Percentiles rank a stretch among this genome's conserved stretches.
phyloP scores from a whole-genome alignment of 2,888 invertebrate genomes.

The Chelonus formosanus region DNA sequence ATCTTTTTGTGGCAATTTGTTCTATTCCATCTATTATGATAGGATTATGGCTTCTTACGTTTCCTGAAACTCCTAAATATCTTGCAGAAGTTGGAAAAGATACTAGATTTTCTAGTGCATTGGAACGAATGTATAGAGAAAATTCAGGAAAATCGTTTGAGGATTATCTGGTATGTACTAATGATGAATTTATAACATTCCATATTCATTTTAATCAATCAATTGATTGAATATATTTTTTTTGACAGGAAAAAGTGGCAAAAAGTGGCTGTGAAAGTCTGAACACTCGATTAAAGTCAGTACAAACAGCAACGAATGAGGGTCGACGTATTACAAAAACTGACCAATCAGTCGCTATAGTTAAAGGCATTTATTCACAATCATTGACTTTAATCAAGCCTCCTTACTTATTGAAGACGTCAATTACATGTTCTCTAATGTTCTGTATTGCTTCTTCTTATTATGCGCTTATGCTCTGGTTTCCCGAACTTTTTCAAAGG shows the following conservation, averaged over 20 bases:
- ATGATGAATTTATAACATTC: background rate
- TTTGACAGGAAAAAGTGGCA: slow-evolving; percentile 34
- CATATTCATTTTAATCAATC: background rate
- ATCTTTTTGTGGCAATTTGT: slow-evolving; percentile 78
- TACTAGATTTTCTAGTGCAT: slow-evolving; percentile 73
- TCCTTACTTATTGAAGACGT: slow-evolving; percentile 77
- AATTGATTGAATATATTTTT: background rate
- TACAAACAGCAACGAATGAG: slow-evolving; percentile 2
- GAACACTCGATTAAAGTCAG: slow-evolving; percentile 20
- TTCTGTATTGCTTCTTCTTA: slow-evolving; percentile 86
- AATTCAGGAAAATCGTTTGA: slow-evolving; percentile 70
- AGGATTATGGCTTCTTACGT: slow-evolving; percentile 73
- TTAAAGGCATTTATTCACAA: slow-evolving; percentile 74
- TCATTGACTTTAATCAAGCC: slow-evolving; percentile 77
- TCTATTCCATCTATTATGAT: slow-evolving; percentile 74
- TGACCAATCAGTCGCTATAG: slow-evolving; percentile 10
- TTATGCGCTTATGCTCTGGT: slow-evolving; percentile 91
- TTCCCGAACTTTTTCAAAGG: slow-evolving; percentile 83
- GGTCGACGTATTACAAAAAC: background rate
- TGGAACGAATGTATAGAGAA: slow-evolving; percentile 73
- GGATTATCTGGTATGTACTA: slow-evolving; percentile 61
- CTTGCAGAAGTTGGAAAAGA: slow-evolving; percentile 79
- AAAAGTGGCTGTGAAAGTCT: slow-evolving; percentile 35
- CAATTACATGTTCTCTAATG: slow-evolving; percentile 79
- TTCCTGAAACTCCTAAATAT: slow-evolving; percentile 85